phyloP scores from a whole-genome alignment of 2,113 vertebrate species.

The Mustelus asterias region DNA sequence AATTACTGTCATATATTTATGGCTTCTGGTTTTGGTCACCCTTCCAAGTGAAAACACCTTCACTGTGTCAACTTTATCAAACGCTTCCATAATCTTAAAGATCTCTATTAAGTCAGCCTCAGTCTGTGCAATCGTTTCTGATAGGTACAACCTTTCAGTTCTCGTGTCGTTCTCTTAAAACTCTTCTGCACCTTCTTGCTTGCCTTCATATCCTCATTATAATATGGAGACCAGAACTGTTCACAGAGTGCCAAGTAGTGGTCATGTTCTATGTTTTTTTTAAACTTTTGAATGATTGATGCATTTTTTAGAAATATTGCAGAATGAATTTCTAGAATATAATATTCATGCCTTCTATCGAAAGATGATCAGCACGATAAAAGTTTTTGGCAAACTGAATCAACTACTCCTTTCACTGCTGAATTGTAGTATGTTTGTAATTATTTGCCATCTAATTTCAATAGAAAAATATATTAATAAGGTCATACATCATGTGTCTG shows the following conservation, averaged over 20 bases:
- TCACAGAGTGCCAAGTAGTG: not conserved
- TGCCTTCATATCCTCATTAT: not conserved
- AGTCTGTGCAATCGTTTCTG: not conserved
- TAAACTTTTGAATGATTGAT: not conserved
- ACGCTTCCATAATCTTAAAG: not conserved
- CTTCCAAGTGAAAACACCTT: not conserved
- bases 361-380: not conserved
- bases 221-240: not conserved
- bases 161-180: fast-evolving
- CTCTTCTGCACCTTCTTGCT: not conserved
- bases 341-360: not conserved
- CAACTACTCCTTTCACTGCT: not conserved
- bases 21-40: not conserved
- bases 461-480: not conserved
- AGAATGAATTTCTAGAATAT: not conserved
- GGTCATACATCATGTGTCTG: not conserved
- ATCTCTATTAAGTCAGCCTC: not conserved
- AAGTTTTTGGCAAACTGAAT: not conserved
- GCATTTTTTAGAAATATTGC: not conserved
- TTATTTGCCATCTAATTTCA: not conserved
- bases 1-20: not conserved
- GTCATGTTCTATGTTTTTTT: not conserved
- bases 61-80: not conserved
- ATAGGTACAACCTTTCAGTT: not conserved
- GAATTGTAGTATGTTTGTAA: not conserved